A percentile compares a stretch with the other conserved stretches of the same genome.
These are phyloP conservation scores for Chrosomus eos DNA, from an alignment of 2,797 vertebrate genomes.

Conservation along the genomic window DNA sequence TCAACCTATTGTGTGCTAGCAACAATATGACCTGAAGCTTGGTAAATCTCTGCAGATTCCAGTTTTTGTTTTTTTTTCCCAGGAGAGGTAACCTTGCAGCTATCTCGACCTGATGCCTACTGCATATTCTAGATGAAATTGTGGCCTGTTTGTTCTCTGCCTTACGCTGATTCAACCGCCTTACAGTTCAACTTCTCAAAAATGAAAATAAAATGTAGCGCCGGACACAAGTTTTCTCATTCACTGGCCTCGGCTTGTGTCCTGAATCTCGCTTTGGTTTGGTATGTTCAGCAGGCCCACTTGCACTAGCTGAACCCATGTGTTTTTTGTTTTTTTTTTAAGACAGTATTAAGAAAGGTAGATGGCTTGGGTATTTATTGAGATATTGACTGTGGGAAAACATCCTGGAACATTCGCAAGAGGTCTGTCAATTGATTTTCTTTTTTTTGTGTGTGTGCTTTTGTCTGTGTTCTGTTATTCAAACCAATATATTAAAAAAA, in stretches of 20 bases:
- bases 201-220: constrained; percentile 21
- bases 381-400: constrained; percentile 65
- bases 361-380: constrained; percentile 67
- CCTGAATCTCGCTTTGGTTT: constrained; percentile 66
- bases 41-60: neutral
- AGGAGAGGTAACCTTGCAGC: neutral
- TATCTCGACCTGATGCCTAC: neutral
- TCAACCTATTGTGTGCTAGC: neutral
- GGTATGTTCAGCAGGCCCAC: constrained; percentile 70
- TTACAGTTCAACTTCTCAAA: constrained; percentile 64
- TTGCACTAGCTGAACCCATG: constrained; percentile 78
- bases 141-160: constrained; percentile 56
- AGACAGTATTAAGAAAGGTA: constrained; percentile 79
- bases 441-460: constrained; percentile 47
- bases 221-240: constrained; percentile 26
- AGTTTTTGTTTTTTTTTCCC: neutral
- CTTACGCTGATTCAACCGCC: constrained; percentile 69
- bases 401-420: constrained; percentile 60
- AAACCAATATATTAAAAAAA: constrained; percentile 68
- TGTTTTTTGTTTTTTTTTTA: constrained; percentile 77
- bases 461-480: constrained; percentile 29
- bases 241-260: constrained; percentile 45
- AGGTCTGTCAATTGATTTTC: constrained; percentile 60
- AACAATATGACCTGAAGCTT: no score
- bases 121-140: constrained; percentile 7